Base-by-base conservation (phyloP, 64 coral and sea anemone species). In the Hydrozoanthus tunicans region DNA sequence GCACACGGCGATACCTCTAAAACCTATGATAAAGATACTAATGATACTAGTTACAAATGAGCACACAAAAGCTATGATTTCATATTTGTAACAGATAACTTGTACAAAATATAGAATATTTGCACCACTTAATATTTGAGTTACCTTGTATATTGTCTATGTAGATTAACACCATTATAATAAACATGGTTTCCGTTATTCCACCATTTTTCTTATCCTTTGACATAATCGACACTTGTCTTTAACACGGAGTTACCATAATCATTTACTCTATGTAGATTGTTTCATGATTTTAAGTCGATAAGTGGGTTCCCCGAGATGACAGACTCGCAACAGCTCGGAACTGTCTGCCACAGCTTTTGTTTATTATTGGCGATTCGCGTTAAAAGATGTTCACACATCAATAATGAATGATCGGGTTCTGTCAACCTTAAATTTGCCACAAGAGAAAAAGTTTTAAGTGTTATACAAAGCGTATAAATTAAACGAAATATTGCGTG, bases 371-470 rank as follows among this genome's bases (percentile, higher is more conserved):
- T 56, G 20, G 3, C 12, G 51, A 69, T 70, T 85, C 64, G 56
- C 82, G 64, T 56, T 17, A 69, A 51, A 85, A 81, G 61, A 54
- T 83, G 64, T 85, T 85, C 43, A 62, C 65, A 85, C 11, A 69
- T 56, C 51, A 70, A 69, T 56, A 85, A 70, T 85, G 6, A 85
- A 69, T 85, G 52, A 67, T 3, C 17, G 17, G 12, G 10, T 9
- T 69, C 51, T 24, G 52, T 20, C 51, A 70, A 15, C 51, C 14
- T 62, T 55, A 67, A 64, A 67, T 54, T 70, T 70, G 64, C 3
- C 14, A 85, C 26, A 54, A 51, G 32, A 51, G 8, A 23, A 51
- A 69, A 69, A 69, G 13, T 43, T 43, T 43, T 43, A 43, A 43
- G 32, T 43, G 32, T 43, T 43, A 43, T 43, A 43, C 32, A 43